Evolutionary conservation across 1,140 invertebrate genomes (phyloP), one percentile per base, ranked within the genome.

Genomic region (Odontomachus brunneus): DNA sequence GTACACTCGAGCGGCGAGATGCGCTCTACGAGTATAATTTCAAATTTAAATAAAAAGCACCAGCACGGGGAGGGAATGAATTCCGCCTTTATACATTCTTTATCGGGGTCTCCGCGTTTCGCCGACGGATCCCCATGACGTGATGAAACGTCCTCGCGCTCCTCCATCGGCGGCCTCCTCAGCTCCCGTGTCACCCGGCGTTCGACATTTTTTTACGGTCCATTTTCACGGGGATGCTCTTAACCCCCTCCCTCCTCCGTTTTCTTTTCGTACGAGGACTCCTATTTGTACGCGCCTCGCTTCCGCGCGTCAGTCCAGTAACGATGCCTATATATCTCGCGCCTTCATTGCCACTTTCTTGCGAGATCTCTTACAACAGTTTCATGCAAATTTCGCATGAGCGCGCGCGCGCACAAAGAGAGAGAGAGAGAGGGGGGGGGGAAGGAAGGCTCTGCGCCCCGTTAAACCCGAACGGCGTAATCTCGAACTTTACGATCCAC

Each of bases 401-500:
- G 9, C 12, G 44, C 14, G 38, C 38, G 9, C 38, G 9, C 38
- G 3, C 3, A 11, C 38, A n/a, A n/a, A n/a, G n/a, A n/a, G n/a
- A n/a, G n/a, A n/a, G n/a, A n/a, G n/a, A n/a, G n/a, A n/a, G n/a
- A n/a, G n/a, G n/a, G n/a, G n/a, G n/a, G n/a, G n/a, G n/a, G 9
- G 38, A 11, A 33, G 29, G 38, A 44, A 11, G 38, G 38, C 38
- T 44, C 55, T 60, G 63, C 14, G 51, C 38, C 66, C 26, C 78
- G 66, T 84, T 84, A 82, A 73, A 82, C 19, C 66, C 65, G 59
- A 73, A 84, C 83, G 66, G 73, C 76, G 59, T 84, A 84, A 82
- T 84, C 76, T 84, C 76, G 49, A 84, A 72, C 24, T 84, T 84
- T 82, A 84, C 75, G 82, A 84, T 80, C 75, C 48, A 71, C 55